Conservation (phyloP, 2,888 invertebrate genomes). For the Ochlodes sylvanus region DNA sequence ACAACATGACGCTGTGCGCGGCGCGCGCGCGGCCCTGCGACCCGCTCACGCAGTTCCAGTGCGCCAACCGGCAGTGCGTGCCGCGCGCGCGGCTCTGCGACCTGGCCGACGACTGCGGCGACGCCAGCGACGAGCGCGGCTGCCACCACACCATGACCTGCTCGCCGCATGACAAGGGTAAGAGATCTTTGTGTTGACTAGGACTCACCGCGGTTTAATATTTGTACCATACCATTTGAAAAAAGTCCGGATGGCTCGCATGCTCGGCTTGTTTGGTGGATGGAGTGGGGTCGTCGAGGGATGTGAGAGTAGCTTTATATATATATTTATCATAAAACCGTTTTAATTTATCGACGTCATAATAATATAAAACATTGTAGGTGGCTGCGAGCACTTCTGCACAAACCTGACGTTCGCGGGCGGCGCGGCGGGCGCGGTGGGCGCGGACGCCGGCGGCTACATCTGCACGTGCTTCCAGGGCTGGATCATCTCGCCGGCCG, state of each 20-base stretch:
- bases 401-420: conserved; percentile 88
- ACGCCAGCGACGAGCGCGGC: conserved; percentile 95
- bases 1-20: conserved; percentile 95
- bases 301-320: no score
- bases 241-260: no score
- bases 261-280: no score
- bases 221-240: no score
- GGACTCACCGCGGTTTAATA: no score
- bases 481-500: conserved; percentile 91
- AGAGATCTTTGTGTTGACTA: no score
- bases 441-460: conserved; percentile 85
- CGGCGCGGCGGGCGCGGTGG: conserved; percentile 36
- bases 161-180: conserved; percentile 70
- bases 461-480: conserved; percentile 96
- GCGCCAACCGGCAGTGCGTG: conserved; percentile 94
- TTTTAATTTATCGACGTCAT: no score
- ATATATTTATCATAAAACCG: no score
- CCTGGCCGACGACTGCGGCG: conserved; percentile 95
- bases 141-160: conserved; percentile 90
- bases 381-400: conserved; percentile 97
- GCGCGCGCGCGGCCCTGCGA: conserved; percentile 91
- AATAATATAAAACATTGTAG: conserved; percentile 62
- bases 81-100: conserved; percentile 93
- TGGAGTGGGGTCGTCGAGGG: no score
- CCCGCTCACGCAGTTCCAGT: conserved; percentile 92